Base-by-base conservation (phyloP, 2,888 invertebrate genomes). In the Acleris cristana region DNA sequence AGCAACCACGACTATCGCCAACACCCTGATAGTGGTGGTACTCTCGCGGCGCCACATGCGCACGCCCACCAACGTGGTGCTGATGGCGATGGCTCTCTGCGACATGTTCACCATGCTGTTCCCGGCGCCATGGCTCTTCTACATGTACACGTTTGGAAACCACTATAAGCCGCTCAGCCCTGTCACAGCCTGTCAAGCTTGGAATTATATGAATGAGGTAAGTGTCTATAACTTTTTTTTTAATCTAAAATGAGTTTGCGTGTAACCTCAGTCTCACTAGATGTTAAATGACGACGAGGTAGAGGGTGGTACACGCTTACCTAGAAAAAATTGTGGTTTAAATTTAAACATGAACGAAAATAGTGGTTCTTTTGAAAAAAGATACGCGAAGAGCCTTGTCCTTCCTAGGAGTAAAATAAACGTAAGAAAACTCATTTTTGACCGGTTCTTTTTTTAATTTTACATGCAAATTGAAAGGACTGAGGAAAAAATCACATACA, bases 1-100 rank as follows among this genome's bases (percentile, higher is more conserved):
- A 16, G 94, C 98, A 26, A 94, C 98, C 34, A 98, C 98, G 0
- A 96, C 97, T n/a, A 94, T 98, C 3, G 97, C 98, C 55, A 99
- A 99, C 89, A 96, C 98, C 0, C 92, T 98, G 10, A 97, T 99
- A 72, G 98, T 98, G 16, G 95, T 98, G 45, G 98, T 99, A 0
- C 93, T 99, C 44, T 96, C 97, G 67, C 96, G 97, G 74, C 94
- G 96, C 45, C 98, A 98, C 87, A 98, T 99, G 98, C 87, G 96
- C 34, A 97, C 97, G 0, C 98, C 98, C 0, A 98, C 98, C 6
- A 98, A 98, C 88, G 95, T 96, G n/a, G 97, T 98, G 1, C 94
- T 98, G 3, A 96, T 98, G 95, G 97, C 97, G n/a, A 99, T 99
- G 98, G 98, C 99, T 0, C 94, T 99, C 5, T 97, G 98, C 75